These are phyloP conservation scores for Tiaroga cobitis DNA, from an alignment of 2,797 vertebrate species.

Conservation along the genomic window DNA sequence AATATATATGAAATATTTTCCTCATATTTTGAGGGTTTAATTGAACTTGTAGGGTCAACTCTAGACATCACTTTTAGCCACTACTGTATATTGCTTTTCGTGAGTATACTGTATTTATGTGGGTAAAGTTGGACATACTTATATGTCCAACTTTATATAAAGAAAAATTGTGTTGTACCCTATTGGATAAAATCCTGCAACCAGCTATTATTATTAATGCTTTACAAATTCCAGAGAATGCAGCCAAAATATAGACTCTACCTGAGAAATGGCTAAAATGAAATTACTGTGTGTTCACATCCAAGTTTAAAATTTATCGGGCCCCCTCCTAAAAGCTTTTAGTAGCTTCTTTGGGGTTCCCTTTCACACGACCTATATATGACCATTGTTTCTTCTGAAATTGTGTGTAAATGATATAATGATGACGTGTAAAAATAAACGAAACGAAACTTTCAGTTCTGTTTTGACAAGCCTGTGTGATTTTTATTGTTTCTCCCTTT, in stretches of 20 bases:
- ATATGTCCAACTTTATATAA: too few species aligned
- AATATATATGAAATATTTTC: too few species aligned
- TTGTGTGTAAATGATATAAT: too few species aligned
- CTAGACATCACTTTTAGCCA: neutral
- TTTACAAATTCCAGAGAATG: neutral
- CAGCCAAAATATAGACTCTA: neutral
- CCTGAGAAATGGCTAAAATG: neutral
- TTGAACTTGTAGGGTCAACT: neutral
- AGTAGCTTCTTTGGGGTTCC: too few species aligned
- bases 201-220: neutral
- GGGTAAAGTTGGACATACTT: neutral
- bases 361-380: too few species aligned
- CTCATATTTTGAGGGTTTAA: neutral
- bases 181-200: neutral
- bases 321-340: too few species aligned
- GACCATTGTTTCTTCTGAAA: too few species aligned
- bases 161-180: too few species aligned
- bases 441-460: neutral
- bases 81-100: neutral
- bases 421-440: too few species aligned
- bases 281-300: neutral
- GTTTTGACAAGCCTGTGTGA: neutral
- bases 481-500: neutral
- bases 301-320: neutral
- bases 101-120: neutral